These are phyloP conservation scores for Microctenopoma stevenorrisi DNA, from an alignment of 2,797 vertebrate species.

Conservation along the genomic window DNA sequence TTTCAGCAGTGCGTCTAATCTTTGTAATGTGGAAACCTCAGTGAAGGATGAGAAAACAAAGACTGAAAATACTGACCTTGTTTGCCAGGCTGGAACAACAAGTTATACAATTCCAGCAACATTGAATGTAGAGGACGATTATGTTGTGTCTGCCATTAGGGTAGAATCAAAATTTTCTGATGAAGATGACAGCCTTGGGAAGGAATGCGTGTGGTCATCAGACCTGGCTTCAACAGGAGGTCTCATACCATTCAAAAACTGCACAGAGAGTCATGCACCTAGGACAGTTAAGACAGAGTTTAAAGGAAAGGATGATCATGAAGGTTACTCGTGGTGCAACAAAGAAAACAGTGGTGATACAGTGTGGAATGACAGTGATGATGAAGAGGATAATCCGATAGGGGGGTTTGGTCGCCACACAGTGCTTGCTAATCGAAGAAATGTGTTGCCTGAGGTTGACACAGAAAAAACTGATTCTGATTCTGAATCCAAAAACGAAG, in stretches of 20 bases:
- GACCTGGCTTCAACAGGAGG: constrained; percentile 4
- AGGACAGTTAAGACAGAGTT: constrained; percentile 24
- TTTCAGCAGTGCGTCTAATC: constrained; percentile 3
- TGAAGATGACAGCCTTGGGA: constrained; percentile 78
- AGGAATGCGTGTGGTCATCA: constrained; percentile 30
- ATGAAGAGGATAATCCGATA: constrained; percentile 40
- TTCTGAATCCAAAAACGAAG: constrained; percentile 16
- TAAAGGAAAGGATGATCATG: constrained; percentile 43
- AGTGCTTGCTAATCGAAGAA: constrained; percentile 31
- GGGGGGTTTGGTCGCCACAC: constrained; percentile 16
- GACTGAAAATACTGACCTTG: constrained; percentile 31
- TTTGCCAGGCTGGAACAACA: constrained; percentile 10
- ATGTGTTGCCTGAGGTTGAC: constrained; percentile 1
- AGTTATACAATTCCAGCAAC: constrained; percentile 38
- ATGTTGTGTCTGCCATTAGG: constrained; percentile 79
- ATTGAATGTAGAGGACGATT: constrained; percentile 73
- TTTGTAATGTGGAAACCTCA: constrained; percentile 14
- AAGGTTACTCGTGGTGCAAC: constrained; percentile 46
- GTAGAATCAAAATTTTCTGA: constrained; percentile 81
- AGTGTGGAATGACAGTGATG: constrained; percentile 55
- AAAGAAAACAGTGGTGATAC: constrained; percentile 30
- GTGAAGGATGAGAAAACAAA: constrained; percentile 27
- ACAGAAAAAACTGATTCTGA: constrained; percentile 16
- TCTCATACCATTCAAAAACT: constrained; percentile 3
- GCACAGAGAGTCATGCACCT: constrained; percentile 11